Evolutionary conservation across 1,140 invertebrate species (phyloP).

Genomic region (Papilio xuthus): DNA sequence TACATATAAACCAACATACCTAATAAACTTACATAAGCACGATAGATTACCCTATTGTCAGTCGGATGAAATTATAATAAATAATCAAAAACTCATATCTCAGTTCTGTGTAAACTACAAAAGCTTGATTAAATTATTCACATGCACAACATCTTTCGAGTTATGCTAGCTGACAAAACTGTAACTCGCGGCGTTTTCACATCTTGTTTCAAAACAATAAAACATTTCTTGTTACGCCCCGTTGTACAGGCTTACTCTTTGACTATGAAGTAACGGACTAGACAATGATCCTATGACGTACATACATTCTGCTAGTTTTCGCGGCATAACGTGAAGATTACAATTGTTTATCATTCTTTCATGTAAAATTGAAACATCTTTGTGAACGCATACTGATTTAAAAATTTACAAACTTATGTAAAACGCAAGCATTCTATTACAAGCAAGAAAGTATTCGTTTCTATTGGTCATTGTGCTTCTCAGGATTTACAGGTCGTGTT

Average conservation of each 20-base stretch:
- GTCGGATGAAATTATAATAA: background rate
- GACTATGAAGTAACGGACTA: background rate
- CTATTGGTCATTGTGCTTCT: background rate
- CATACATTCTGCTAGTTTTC: background rate
- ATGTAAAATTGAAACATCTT: background rate
- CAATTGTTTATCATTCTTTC: background rate
- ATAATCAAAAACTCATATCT: background rate
- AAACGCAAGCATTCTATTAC: background rate
- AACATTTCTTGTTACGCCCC: slow-evolving; percentile 12
- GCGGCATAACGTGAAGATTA: background rate
- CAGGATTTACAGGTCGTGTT: background rate
- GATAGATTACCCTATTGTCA: background rate
- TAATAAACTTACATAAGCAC: too few species aligned
- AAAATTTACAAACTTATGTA: background rate
- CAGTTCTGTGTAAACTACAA: background rate
- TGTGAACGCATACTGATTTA: too few species aligned
- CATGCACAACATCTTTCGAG: background rate
- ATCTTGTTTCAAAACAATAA: slow-evolving; percentile 15
- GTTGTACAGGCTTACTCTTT: background rate
- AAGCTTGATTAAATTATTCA: background rate
- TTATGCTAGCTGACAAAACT: slow-evolving; percentile 5
- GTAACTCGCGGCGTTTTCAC: slow-evolving; percentile 18
- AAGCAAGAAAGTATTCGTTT: background rate
- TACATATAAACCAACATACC: too few species aligned
- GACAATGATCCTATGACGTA: background rate